Conservation (phyloP, 2,888 invertebrate species). For the Anticlea derivata region DNA sequence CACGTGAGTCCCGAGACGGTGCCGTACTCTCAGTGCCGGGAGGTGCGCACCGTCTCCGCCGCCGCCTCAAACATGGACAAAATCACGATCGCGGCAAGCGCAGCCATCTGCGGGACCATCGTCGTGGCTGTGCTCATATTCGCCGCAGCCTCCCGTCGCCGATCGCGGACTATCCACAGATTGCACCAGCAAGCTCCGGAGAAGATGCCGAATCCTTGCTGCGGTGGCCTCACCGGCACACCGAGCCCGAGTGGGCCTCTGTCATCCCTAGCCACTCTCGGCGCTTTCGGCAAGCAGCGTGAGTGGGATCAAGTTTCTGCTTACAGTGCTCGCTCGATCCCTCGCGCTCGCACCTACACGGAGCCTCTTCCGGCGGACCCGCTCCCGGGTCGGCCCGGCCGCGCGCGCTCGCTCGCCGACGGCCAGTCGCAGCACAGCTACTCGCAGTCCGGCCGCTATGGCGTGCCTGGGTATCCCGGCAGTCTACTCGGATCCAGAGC, state of each 20-base stretch:
- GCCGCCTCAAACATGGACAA: slow-evolving; percentile 96
- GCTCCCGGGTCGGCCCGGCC: slow-evolving; percentile 89
- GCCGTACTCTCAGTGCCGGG: slow-evolving; percentile 93
- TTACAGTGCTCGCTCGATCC: slow-evolving; percentile 95
- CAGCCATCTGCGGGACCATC: slow-evolving; percentile 96
- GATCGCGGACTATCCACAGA: slow-evolving; percentile 90
- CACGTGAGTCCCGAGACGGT: slow-evolving; percentile 94
- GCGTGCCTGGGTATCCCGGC: slow-evolving; percentile 89
- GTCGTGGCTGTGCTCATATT: slow-evolving; percentile 95
- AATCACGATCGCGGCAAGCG: slow-evolving; percentile 96
- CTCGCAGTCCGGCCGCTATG: slow-evolving; percentile 91
- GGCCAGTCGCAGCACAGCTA: slow-evolving; percentile 96
- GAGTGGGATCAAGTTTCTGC: slow-evolving; percentile 91
- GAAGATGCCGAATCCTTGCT: slow-evolving; percentile 91
- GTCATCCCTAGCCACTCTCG: slow-evolving; percentile 92
- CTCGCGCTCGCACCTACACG: slow-evolving; percentile 92
- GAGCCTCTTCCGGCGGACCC: slow-evolving; percentile 87
- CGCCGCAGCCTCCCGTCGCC: slow-evolving; percentile 92
- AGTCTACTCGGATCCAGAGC: slow-evolving; percentile 82
- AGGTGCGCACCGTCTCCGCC: slow-evolving; percentile 93
- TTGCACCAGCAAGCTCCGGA: slow-evolving; percentile 87
- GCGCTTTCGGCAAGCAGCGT: slow-evolving; percentile 93
- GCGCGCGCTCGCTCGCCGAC: slow-evolving; percentile 92
- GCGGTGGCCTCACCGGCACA: slow-evolving; percentile 87
- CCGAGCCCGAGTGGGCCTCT: slow-evolving; percentile 92